Percentiles rank a stretch among this genome's conserved stretches.
These are phyloP conservation scores for Philereme transversata DNA, from an alignment of 2,888 invertebrate genomes.

Conservation along the genomic window DNA sequence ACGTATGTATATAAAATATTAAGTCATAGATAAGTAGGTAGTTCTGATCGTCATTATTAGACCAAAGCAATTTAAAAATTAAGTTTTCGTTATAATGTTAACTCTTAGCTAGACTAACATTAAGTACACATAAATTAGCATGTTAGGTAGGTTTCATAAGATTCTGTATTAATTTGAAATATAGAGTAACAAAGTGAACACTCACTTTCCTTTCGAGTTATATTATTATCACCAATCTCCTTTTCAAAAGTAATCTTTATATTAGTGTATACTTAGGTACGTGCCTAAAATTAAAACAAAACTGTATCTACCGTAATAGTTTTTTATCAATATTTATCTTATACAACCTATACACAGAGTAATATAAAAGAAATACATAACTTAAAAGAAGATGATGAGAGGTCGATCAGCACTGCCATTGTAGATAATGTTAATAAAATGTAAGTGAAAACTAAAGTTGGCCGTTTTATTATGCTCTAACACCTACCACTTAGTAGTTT, in stretches of 20 bases:
- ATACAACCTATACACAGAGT: background rate
- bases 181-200: slow-evolving; percentile 7
- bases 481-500: background rate
- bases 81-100: slow-evolving; percentile 40
- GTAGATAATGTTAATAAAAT: slow-evolving; percentile 66
- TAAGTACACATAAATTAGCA: background rate
- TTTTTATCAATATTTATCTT: too few relatives aligned
- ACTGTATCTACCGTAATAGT: too few relatives aligned
- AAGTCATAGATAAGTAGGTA: slow-evolving; percentile 32
- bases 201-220: too few relatives aligned
- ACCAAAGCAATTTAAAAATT: slow-evolving; percentile 61
- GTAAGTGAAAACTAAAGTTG: slow-evolving; percentile 20
- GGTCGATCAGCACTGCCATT: slow-evolving; percentile 71
- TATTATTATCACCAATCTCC: too few relatives aligned
- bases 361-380: background rate
- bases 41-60: slow-evolving; percentile 46
- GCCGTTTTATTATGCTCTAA: background rate
- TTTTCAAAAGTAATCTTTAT: too few relatives aligned
- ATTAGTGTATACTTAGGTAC: too few relatives aligned
- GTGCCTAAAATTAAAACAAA: too few relatives aligned
- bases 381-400: slow-evolving; percentile 23
- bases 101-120: slow-evolving; percentile 4
- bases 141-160: background rate
- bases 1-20: slow-evolving; percentile 25
- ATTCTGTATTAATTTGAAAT: slow-evolving; percentile 2